Percentiles rank a stretch among this genome's conserved stretches.
Evolutionary conservation across 2,888 invertebrate species (phyloP).

Genomic region (Ectemnius cavifrons): DNA sequence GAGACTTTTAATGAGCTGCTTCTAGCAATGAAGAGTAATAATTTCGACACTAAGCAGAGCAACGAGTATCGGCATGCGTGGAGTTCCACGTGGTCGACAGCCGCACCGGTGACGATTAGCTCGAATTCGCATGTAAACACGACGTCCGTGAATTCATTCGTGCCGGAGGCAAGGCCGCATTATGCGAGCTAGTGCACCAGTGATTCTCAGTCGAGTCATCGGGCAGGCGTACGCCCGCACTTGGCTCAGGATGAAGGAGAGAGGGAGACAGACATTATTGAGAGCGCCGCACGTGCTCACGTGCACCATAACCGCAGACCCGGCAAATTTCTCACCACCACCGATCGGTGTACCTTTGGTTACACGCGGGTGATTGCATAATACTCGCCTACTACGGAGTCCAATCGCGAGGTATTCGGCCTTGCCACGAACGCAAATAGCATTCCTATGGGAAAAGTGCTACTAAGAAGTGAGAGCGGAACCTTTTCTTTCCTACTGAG

Average conservation of each 20-base stretch:
- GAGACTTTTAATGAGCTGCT: too few species aligned
- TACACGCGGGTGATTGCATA: constrained; percentile 31
- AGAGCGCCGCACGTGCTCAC: constrained; percentile 28
- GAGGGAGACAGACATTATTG: too few species aligned
- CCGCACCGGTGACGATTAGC: constrained; percentile 25
- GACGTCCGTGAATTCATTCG: constrained; percentile 22
- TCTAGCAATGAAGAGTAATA: too few species aligned
- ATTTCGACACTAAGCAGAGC: too few species aligned
- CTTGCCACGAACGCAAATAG: constrained; percentile 15
- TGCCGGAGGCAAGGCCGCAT: constrained; percentile 15
- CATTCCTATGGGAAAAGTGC: constrained; percentile 3
- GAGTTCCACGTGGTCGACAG: constrained; percentile 30
- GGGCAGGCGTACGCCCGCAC: background rate
- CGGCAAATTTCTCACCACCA: constrained; percentile 31
- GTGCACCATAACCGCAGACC: constrained; percentile 33
- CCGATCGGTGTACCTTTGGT: constrained; percentile 13
- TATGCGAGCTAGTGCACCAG: constrained; percentile 11
- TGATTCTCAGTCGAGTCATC: constrained; percentile 14
- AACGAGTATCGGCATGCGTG: too few species aligned
- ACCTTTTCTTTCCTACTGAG: background rate
- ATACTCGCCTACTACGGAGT: constrained; percentile 5
- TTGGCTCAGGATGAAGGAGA: background rate
- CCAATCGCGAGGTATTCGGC: constrained; percentile 14
- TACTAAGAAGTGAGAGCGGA: background rate
- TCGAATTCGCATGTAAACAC: constrained; percentile 29